Percentiles rank a stretch among this genome's conserved stretches.
Conservation (phyloP, 2,113 vertebrate species). For the Bubo bubo region DNA sequence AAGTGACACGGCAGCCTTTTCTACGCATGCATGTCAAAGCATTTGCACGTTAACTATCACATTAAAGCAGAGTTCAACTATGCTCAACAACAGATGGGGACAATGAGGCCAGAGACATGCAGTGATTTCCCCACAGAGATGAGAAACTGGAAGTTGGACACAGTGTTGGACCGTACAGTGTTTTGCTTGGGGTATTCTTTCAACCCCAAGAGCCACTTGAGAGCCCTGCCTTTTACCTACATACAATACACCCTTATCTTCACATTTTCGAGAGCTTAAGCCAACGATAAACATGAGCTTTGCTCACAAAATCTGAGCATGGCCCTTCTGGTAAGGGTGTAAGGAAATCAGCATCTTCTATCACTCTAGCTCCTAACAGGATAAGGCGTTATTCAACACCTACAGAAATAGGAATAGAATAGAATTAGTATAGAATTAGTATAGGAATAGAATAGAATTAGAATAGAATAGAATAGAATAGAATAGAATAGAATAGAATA, state of each 20-base stretch:
- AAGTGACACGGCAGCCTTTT: neutral
- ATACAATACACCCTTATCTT: neutral
- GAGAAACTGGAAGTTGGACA: neutral
- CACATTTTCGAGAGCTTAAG: neutral
- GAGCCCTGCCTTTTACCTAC: neutral
- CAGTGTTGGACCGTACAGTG: neutral
- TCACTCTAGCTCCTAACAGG: neutral
- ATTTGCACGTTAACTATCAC: neutral
- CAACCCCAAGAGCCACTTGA: neutral
- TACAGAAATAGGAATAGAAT: neutral
- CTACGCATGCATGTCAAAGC: neutral
- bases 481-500: too few species aligned
- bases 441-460: too few species aligned
- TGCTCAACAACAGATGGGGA: neutral
- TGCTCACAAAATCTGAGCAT: neutral
- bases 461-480: too few species aligned
- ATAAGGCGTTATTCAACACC: neutral
- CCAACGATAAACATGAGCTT: neutral
- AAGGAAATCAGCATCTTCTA: neutral
- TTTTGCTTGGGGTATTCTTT: neutral
- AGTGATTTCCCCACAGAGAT: neutral
- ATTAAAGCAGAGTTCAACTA: neutral
- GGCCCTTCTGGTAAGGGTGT: neutral
- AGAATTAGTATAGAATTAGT: too few species aligned
- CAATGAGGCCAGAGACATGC: neutral